Conservation (phyloP, 2,797 vertebrate genomes). For the Poecilia wingei region DNA sequence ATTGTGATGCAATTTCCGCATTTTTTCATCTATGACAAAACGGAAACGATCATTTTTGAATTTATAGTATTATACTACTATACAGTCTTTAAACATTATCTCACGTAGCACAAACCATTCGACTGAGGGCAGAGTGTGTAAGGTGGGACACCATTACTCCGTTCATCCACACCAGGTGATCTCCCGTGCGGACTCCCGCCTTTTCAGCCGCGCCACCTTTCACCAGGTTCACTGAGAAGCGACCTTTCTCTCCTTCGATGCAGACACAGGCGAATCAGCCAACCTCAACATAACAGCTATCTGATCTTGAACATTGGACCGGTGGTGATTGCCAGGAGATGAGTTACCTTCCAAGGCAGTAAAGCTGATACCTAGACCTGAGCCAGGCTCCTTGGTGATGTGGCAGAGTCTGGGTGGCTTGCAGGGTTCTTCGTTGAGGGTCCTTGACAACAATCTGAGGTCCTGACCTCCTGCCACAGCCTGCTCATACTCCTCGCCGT, state of each 20-base stretch:
- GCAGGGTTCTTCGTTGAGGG: slow-evolving; percentile 55
- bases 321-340: neutral
- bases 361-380: slow-evolving; percentile 87
- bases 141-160: slow-evolving; percentile 83
- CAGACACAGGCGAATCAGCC: slow-evolving; percentile 24
- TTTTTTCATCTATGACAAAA: slow-evolving; percentile 84
- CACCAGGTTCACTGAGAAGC: slow-evolving; percentile 82
- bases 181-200: slow-evolving; percentile 85
- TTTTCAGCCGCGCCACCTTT: slow-evolving; percentile 85
- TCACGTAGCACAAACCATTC: slow-evolving; percentile 79
- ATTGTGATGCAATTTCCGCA: slow-evolving; percentile 84
- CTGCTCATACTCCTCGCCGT: slow-evolving; percentile 73
- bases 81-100: neutral
- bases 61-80: neutral
- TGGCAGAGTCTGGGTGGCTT: slow-evolving; percentile 87
- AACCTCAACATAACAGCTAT: neutral
- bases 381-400: slow-evolving; percentile 76
- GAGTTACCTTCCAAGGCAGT: slow-evolving; percentile 78
- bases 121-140: slow-evolving; percentile 81
- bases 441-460: slow-evolving; percentile 51
- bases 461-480: slow-evolving; percentile 68
- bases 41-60: neutral
- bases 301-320: slow-evolving; percentile 9
- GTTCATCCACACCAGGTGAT: slow-evolving; percentile 89
- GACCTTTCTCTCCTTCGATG: slow-evolving; percentile 81